Evolutionary conservation across 2,113 vertebrate species (phyloP).

Genomic region (Psammodynastes pulverulentus): DNA sequence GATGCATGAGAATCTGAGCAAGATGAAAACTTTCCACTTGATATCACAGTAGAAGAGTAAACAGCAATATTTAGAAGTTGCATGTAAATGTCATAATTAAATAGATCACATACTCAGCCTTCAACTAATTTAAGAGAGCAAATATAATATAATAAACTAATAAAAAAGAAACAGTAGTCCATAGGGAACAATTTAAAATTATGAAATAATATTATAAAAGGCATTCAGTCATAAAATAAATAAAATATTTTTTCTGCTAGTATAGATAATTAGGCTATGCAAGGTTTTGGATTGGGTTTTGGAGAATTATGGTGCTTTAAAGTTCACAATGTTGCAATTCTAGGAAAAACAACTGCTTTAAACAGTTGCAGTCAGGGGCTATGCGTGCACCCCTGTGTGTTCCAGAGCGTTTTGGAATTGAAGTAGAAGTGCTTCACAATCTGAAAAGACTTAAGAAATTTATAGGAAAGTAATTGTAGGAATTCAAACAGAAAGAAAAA

Average conservation of each 20-base stretch:
- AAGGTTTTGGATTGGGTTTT: background rate
- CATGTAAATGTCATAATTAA: background rate
- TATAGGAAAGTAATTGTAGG: background rate
- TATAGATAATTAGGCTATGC: background rate
- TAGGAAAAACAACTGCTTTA: background rate
- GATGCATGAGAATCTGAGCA: background rate
- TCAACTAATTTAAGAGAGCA: background rate
- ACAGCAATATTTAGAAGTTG: background rate
- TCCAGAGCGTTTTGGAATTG: background rate
- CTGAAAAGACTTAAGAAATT: background rate
- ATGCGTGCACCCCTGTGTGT: background rate
- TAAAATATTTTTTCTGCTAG: background rate
- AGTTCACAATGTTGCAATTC: background rate
- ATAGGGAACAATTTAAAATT: background rate
- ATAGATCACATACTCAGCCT: background rate
- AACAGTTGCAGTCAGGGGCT: background rate
- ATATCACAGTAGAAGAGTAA: background rate
- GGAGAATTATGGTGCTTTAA: background rate
- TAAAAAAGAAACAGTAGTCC: background rate
- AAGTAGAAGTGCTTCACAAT: background rate
- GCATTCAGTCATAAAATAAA: background rate
- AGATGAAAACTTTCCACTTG: background rate
- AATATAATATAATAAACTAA: background rate
- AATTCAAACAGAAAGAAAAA: background rate
- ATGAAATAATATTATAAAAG: background rate